Conservation (phyloP, 2,797 vertebrate genomes). For the Hydrocynus forskahlii region DNA sequence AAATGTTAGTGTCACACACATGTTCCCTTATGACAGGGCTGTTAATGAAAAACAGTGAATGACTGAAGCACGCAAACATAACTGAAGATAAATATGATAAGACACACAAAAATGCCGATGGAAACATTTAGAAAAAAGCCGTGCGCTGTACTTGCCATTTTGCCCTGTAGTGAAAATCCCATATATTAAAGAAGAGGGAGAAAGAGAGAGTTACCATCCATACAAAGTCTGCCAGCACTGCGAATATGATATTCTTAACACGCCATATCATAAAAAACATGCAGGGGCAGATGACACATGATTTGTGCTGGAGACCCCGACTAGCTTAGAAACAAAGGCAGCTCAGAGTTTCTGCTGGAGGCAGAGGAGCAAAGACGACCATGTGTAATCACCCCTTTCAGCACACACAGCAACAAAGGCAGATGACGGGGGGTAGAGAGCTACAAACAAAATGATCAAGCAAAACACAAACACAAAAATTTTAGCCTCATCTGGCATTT, state of each 20-base stretch:
- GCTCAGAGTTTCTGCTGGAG: conserved; percentile 32
- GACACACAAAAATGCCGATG: not conserved
- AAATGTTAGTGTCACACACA: not conserved
- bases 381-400: conserved; percentile 30
- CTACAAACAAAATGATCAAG: not conserved
- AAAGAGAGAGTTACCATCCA: conserved; percentile 54
- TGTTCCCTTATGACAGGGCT: not conserved
- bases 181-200: conserved; percentile 53
- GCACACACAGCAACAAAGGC: conserved; percentile 1
- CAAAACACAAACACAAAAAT: not conserved
- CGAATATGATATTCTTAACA: conserved; percentile 44
- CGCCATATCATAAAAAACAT: conserved; percentile 45
- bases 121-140: conserved; percentile 60
- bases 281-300: conserved; percentile 27
- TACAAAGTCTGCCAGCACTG: conserved; percentile 31
- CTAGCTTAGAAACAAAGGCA: conserved; percentile 49
- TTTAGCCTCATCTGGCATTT: not conserved
- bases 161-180: conserved; percentile 75
- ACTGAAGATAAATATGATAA: not conserved
- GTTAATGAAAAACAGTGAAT: not conserved
- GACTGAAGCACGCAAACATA: conserved; percentile 16
- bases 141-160: conserved; percentile 74
- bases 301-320: conserved; percentile 27
- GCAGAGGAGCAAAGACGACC: conserved; percentile 36
- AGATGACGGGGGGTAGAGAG: not conserved